A percentile compares a stretch with the other conserved stretches of the same genome.
These are phyloP conservation scores for Anastrepha obliqua DNA, from an alignment of 1,140 invertebrate genomes.

Conservation along the genomic window DNA sequence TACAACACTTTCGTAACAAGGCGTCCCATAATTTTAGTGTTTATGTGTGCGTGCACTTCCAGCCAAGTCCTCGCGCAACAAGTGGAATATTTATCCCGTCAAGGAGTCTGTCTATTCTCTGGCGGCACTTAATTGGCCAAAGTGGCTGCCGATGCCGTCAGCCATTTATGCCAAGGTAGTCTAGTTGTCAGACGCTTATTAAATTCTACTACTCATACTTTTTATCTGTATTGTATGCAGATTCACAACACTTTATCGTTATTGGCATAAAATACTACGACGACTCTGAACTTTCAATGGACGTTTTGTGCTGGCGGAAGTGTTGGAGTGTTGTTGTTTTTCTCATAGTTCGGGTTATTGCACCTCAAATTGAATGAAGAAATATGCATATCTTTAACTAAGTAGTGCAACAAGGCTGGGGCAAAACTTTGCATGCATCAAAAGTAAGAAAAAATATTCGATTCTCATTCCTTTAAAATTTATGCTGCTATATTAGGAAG, in stretches of 20 bases:
- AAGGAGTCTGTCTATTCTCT: not conserved
- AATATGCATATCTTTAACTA: not conserved
- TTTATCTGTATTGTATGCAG: not conserved
- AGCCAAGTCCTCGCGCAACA: not conserved
- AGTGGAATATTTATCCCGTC: conserved; percentile 14
- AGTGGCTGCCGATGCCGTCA: conserved; percentile 45
- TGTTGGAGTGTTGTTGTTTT: not conserved
- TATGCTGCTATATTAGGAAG: too few relatives aligned
- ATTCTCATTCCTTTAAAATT: too few relatives aligned
- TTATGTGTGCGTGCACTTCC: not conserved
- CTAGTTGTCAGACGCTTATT: conserved; percentile 26
- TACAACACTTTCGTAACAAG: not conserved
- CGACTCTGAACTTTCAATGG: not conserved
- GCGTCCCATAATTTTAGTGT: not conserved
- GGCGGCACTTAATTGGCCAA: conserved; percentile 49
- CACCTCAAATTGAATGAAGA: not conserved
- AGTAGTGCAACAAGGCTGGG: too few relatives aligned
- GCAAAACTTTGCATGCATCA: too few relatives aligned
- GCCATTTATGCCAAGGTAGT: conserved; percentile 48
- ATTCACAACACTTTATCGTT: too few relatives aligned
- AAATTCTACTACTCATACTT: not conserved
- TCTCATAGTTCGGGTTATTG: not conserved
- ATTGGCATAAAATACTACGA: too few relatives aligned
- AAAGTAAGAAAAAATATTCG: too few relatives aligned
- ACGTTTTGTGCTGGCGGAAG: not conserved